Evolutionary conservation across 2,888 invertebrate genomes (phyloP).

Genomic region (Macrophya alboannulata): DNA sequence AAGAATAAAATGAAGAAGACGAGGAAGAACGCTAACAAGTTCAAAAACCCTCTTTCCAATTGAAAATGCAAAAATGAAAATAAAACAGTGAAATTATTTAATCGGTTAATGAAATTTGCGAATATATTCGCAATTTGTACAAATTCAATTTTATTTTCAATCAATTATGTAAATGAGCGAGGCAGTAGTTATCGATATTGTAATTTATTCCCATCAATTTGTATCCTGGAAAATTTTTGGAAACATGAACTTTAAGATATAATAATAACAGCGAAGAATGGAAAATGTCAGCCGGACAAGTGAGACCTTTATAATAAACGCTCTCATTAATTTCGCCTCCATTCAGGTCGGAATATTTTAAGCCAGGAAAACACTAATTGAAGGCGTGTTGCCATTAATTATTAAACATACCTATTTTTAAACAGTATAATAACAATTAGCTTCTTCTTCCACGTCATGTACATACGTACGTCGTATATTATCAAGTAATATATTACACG

Average conservation of each 20-base stretch:
- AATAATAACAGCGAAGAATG: not conserved
- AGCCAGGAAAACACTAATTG: conserved; percentile 31
- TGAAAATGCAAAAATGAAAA: not conserved
- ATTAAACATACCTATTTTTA: conserved; percentile 4
- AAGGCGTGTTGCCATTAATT: not conserved
- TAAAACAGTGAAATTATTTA: not conserved
- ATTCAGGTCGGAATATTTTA: conserved; percentile 9
- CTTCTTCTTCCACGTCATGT: not conserved
- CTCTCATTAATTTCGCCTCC: conserved; percentile 11
- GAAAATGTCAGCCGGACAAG: conserved; percentile 12
- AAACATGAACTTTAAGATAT: not conserved
- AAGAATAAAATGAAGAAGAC: not conserved
- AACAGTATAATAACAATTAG: not conserved
- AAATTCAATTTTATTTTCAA: not conserved
- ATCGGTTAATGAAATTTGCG: not conserved
- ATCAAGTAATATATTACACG: not conserved
- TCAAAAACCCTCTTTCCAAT: not conserved
- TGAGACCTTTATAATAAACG: conserved; percentile 19
- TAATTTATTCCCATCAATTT: not conserved
- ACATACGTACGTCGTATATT: not conserved
- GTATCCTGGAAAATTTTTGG: not conserved
- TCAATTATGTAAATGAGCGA: not conserved
- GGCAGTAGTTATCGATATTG: not conserved
- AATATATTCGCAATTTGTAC: not conserved
- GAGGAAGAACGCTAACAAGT: not conserved